Conservation (phyloP, 2,113 vertebrate genomes). For the Parotia lawesii region DNA sequence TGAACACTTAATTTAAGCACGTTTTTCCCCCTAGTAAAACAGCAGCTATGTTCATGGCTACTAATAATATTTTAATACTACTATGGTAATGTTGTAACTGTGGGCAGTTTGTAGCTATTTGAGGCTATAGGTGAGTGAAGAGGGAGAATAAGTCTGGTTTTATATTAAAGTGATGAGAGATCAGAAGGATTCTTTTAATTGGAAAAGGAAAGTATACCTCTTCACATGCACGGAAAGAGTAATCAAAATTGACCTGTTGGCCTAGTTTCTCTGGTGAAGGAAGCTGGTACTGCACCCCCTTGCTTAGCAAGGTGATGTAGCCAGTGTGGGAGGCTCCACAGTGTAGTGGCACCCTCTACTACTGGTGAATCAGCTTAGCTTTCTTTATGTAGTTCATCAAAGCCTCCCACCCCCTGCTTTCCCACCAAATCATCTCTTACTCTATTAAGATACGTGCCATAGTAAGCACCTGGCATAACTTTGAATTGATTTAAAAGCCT, state of each 20-base stretch:
- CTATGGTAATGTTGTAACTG: neutral
- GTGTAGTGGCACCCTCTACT: neutral
- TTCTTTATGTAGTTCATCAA: neutral
- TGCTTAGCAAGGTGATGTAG: neutral
- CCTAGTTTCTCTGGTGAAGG: neutral
- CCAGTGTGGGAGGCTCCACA: neutral
- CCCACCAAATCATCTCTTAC: neutral
- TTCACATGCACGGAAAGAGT: neutral
- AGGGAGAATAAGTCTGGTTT: neutral
- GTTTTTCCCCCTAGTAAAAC: neutral
- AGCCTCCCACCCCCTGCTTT: neutral
- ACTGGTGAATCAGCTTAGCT: conserved; percentile 4
- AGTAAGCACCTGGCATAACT: neutral
- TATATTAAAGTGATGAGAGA: neutral
- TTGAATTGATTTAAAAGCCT: neutral
- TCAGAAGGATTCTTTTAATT: neutral
- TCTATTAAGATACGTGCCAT: neutral
- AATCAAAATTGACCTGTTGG: neutral
- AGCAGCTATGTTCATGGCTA: neutral
- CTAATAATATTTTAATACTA: neutral
- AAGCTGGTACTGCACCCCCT: neutral
- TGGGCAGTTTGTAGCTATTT: neutral
- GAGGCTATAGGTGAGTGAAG: neutral
- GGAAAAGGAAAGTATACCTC: neutral
- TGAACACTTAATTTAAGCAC: neutral